Conservation (phyloP, 2,888 invertebrate species). For the Hymenopus coronatus region DNA sequence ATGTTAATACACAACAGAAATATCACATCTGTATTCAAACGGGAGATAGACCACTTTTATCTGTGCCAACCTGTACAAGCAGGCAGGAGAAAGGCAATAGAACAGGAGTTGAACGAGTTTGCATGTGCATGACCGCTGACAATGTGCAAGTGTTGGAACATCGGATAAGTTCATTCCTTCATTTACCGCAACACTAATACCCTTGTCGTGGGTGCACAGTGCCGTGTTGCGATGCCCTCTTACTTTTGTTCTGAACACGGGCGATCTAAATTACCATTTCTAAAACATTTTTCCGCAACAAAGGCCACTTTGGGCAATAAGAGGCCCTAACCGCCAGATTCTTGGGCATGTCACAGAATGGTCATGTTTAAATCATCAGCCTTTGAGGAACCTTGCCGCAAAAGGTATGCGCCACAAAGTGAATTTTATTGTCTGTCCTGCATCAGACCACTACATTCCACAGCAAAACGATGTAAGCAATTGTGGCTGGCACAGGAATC, state of each 20-base stretch:
- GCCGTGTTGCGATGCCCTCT: not conserved
- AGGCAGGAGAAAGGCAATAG: too few species aligned
- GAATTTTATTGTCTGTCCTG: not conserved
- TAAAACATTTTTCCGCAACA: not conserved
- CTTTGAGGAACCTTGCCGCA: not conserved
- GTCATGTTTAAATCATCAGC: not conserved
- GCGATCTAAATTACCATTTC: not conserved
- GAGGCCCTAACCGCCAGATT: not conserved
- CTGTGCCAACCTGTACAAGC: too few species aligned
- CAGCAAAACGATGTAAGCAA: not conserved
- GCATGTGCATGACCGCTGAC: too few species aligned
- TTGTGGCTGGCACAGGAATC: not conserved
- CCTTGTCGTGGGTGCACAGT: not conserved
- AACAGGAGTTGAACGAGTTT: too few species aligned
- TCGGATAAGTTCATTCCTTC: too few species aligned
- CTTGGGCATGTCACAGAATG: not conserved
- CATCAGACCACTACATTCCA: not conserved
- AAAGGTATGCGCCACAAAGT: not conserved
- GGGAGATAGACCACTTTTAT: too few species aligned
- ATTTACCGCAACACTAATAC: too few species aligned
- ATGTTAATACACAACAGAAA: too few species aligned
- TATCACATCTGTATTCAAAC: too few species aligned
- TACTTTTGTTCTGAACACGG: not conserved
- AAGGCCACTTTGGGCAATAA: not conserved
- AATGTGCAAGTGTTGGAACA: too few species aligned